Evolutionary conservation across 2,113 vertebrate species (phyloP).

Genomic region (Abramis brama): DNA sequence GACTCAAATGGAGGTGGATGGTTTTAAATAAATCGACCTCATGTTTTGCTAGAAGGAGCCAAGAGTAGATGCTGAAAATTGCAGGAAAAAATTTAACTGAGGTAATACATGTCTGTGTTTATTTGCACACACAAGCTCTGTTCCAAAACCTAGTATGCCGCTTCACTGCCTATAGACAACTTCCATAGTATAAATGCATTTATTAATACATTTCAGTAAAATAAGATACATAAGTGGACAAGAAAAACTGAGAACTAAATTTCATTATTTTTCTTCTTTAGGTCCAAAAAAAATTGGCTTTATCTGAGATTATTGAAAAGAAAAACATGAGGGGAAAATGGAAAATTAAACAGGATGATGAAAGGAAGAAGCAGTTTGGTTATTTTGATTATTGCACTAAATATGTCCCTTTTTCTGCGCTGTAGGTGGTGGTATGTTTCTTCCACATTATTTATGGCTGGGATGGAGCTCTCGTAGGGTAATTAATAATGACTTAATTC

Average conservation of each 20-base stretch:
- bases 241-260: background rate
- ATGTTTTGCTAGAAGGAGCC: conserved; percentile 72
- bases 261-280: background rate
- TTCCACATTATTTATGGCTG: conserved; percentile 67
- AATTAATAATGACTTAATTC: conserved; percentile 77
- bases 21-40: conserved; percentile 74
- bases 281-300: background rate
- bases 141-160: conserved; percentile 2
- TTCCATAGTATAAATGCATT: background rate
- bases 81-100: conserved; percentile 67
- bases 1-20: conserved; percentile 62
- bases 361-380: conserved; percentile 3
- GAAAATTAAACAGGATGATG: conserved; percentile 11
- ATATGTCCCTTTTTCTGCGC: conserved; percentile 3
- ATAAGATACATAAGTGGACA: background rate
- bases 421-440: conserved; percentile 47
- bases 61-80: conserved; percentile 67
- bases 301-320: background rate
- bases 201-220: background rate
- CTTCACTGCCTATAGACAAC: background rate
- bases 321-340: background rate
- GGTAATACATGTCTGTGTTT: conserved; percentile 59
- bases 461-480: conserved; percentile 58
- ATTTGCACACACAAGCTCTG: conserved; percentile 60
- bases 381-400: conserved; percentile 9